Evolutionary conservation across 2,888 invertebrate genomes (phyloP).

Genomic region (Bugula neritina): DNA sequence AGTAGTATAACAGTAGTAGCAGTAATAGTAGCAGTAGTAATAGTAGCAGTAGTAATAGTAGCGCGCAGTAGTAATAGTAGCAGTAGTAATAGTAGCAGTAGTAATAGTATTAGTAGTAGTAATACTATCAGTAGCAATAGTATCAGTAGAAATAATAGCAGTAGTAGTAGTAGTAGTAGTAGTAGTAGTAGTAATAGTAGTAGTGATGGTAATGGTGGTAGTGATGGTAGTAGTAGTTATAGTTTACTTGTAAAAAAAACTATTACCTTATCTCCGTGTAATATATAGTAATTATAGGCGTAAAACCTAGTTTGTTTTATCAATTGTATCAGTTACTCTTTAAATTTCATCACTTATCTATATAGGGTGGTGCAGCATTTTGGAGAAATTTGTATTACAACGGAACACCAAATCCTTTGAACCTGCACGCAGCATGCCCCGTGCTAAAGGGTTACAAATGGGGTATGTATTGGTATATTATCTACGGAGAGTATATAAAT

Average conservation of each 20-base stretch:
- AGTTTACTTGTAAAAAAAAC: background rate
- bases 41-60: too few species aligned
- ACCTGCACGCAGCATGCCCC: slow-evolving; percentile 55
- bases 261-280: background rate
- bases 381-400: slow-evolving; percentile 86
- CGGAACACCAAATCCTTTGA: slow-evolving; percentile 72
- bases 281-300: background rate
- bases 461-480: too few species aligned
- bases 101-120: background rate
- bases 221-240: background rate
- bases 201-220: background rate
- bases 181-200: background rate
- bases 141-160: background rate
- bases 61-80: background rate
- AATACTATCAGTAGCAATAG: background rate
- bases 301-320: too few species aligned
- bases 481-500: too few species aligned
- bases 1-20: too few species aligned
- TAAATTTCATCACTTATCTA: too few species aligned
- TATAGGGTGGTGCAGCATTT: slow-evolving; percentile 77
- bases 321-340: too few species aligned
- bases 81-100: background rate
- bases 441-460: slow-evolving; percentile 90
- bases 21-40: too few species aligned
- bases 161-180: background rate